These are phyloP conservation scores for Drosophila nigritarsus DNA, from an alignment of 2,888 invertebrate species.

Conservation along the genomic window DNA sequence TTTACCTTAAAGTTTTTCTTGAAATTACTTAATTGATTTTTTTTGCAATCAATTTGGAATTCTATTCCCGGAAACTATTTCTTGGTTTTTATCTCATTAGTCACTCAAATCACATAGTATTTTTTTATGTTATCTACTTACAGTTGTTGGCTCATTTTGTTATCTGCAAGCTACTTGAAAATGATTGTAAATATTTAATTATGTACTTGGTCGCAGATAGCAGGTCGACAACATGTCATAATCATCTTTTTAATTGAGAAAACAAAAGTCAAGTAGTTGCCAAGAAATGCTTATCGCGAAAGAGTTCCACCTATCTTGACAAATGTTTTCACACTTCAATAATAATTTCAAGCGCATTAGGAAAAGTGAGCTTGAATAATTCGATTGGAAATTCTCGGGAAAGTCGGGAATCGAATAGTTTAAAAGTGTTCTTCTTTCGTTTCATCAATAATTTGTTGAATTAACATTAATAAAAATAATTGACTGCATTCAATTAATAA, in stretches of 20 bases:
- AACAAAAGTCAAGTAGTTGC: slow-evolving; percentile 12
- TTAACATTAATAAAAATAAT: too few species aligned
- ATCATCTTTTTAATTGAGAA: slow-evolving; percentile 29
- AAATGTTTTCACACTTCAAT: slow-evolving; percentile 18
- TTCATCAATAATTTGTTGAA: not conserved
- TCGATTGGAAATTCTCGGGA: not conserved
- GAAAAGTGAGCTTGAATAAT: slow-evolving; percentile 1
- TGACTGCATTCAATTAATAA: too few species aligned
- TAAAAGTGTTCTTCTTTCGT: not conserved
- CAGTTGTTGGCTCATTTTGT: slow-evolving; percentile 19
- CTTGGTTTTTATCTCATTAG: slow-evolving; percentile 24
- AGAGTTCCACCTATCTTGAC: not conserved
- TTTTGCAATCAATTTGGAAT: not conserved
- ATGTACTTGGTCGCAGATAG: slow-evolving; percentile 24
- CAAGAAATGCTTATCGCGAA: slow-evolving; percentile 23
- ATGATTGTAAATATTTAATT: slow-evolving; percentile 50
- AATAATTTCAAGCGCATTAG: slow-evolving; percentile 19
- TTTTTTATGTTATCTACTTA: slow-evolving; percentile 33
- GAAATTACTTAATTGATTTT: not conserved
- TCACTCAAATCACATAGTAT: slow-evolving; percentile 29
- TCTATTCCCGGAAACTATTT: not conserved
- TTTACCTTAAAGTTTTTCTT: not conserved
- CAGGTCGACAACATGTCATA: slow-evolving; percentile 3
- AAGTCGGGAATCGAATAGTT: not conserved
- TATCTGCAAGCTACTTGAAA: slow-evolving; percentile 38